Conservation (phyloP, 2,888 invertebrate genomes). For the Drosophila pseudotalamancana region DNA sequence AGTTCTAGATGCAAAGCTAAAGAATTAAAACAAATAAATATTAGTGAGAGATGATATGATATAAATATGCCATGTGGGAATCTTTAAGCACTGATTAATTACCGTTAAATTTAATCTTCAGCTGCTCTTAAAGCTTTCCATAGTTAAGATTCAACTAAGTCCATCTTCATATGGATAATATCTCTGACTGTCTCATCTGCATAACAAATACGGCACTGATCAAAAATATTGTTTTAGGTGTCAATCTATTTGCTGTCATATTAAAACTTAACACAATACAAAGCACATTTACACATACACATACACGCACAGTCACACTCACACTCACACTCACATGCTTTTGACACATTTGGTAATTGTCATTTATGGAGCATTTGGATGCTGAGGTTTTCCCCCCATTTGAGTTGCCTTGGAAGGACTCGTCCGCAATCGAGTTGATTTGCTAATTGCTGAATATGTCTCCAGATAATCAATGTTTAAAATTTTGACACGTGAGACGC, state of each 20-base stretch:
- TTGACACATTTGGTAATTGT: slow-evolving; percentile 79
- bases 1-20: too few relatives aligned
- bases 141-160: not conserved
- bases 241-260: slow-evolving; percentile 70
- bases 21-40: too few relatives aligned
- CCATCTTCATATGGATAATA: not conserved
- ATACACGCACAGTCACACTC: not conserved
- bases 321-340: slow-evolving; percentile 45
- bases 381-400: slow-evolving; percentile 7
- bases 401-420: slow-evolving; percentile 5
- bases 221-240: slow-evolving; percentile 48
- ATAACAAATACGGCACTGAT: slow-evolving; percentile 43
- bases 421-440: slow-evolving; percentile 79
- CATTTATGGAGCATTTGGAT: slow-evolving; percentile 50
- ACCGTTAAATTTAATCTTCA: too few relatives aligned
- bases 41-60: too few relatives aligned
- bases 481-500: slow-evolving; percentile 69
- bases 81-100: too few relatives aligned
- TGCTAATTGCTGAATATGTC: slow-evolving; percentile 84
- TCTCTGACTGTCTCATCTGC: not conserved
- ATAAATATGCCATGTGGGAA: too few relatives aligned
- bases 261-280: slow-evolving; percentile 60
- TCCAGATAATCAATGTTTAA: slow-evolving; percentile 83
- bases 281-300: not conserved
- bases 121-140: not conserved